Evolutionary conservation across 1,140 invertebrate genomes (phyloP).

Genomic region (honey bee (Apis mellifera)): DNA sequence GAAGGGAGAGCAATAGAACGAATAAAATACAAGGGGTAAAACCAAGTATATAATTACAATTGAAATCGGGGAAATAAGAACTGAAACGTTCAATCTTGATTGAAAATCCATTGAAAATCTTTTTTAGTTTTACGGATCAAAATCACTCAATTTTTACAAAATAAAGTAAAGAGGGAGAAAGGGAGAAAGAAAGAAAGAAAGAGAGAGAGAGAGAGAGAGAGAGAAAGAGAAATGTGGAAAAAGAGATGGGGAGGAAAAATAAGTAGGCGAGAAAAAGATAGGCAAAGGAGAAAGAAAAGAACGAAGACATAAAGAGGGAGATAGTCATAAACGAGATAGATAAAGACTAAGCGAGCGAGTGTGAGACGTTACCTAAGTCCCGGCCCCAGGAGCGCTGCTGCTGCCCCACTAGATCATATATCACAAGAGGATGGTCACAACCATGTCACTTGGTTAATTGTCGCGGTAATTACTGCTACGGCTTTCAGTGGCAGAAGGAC

Average conservation of each 20-base stretch:
- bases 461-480: conserved; percentile 69
- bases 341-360: conserved; percentile 79
- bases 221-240: not conserved
- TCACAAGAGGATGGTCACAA: conserved; percentile 80
- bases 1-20: not conserved
- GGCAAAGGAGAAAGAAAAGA: conserved; percentile 43
- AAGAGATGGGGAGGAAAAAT: not conserved
- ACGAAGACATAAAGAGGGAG: conserved; percentile 37
- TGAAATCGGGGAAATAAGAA: no score
- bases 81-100: no score
- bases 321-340: conserved; percentile 65
- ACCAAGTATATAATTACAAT: no score
- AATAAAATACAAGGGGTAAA: conserved; percentile 22
- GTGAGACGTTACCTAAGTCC: conserved; percentile 81
- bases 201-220: not conserved
- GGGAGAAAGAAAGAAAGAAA: no score
- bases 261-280: no score
- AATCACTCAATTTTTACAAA: no score
- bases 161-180: not conserved
- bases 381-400: conserved; percentile 82
- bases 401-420: conserved; percentile 82
- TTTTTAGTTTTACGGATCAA: no score
- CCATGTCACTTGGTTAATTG: conserved; percentile 74
- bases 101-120: no score
- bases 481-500: conserved; percentile 46